Conservation (phyloP, 2,888 invertebrate species). For the Drosophila antonietae region DNA sequence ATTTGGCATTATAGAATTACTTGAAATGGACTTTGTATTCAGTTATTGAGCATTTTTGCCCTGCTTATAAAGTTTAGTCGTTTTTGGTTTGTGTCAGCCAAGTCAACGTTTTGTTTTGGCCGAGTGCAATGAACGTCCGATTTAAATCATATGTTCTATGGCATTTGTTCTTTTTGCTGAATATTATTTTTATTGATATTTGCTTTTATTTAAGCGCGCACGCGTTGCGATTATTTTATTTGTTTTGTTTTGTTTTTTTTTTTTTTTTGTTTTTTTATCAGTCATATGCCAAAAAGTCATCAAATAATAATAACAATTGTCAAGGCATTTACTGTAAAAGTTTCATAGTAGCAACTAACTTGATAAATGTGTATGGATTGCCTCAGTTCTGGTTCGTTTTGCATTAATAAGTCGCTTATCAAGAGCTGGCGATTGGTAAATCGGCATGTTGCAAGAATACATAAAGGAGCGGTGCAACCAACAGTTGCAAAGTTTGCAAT, state of each 20-base stretch:
- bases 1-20: background rate
- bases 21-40: background rate
- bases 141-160: conserved; percentile 30
- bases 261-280: conserved; percentile 66
- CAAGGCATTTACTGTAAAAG: conserved; percentile 1
- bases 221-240: conserved; percentile 24
- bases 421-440: conserved; percentile 33
- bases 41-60: conserved; percentile 17
- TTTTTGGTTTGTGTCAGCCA: conserved; percentile 53
- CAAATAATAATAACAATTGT: conserved; percentile 19
- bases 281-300: conserved; percentile 58
- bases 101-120: conserved; percentile 37
- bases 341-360: conserved; percentile 11
- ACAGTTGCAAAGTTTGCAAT: conserved; percentile 29
- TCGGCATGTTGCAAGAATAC: conserved; percentile 28
- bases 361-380: conserved; percentile 9
- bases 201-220: conserved; percentile 65
- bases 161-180: conserved; percentile 29
- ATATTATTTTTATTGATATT: conserved; percentile 34
- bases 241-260: conserved; percentile 42
- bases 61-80: conserved; percentile 30
- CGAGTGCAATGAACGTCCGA: conserved; percentile 71
- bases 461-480: conserved; percentile 42
- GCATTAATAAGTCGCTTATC: conserved; percentile 28
- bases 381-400: conserved; percentile 29